Conservation (phyloP, 2,113 vertebrate species). For the Daphoenositta chrysoptera region DNA sequence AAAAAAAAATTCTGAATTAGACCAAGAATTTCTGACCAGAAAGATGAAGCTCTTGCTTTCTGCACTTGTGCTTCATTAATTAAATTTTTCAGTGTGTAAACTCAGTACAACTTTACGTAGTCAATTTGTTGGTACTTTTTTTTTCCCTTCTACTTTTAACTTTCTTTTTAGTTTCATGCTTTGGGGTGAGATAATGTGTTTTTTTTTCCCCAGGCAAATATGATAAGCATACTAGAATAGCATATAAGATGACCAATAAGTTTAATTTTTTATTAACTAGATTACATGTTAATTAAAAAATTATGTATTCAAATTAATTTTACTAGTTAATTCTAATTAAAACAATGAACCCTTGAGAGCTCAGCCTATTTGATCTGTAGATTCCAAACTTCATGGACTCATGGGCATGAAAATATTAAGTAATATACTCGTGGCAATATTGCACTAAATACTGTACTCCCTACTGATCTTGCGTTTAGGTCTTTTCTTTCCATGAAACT, state of each 20-base stretch:
- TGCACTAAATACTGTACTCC: not conserved
- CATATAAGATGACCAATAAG: not conserved
- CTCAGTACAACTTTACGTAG: accelerated
- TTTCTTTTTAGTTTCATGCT: not conserved
- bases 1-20: not conserved
- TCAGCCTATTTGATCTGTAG: not conserved
- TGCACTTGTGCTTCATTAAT: not conserved
- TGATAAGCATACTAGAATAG: not conserved
- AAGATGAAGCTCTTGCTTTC: not conserved
- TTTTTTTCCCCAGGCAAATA: not conserved
- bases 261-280: not conserved
- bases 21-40: not conserved
- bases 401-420: not conserved
- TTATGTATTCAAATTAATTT: not conserved
- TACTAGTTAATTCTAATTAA: conserved; percentile 24
- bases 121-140: not conserved
- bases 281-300: conserved; percentile 13
- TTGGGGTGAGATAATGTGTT: not conserved
- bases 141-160: not conserved
- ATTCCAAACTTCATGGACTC: not conserved
- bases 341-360: not conserved
- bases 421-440: not conserved
- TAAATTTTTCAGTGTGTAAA: not conserved
- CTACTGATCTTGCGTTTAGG: not conserved
- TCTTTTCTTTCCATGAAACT: not conserved